A percentile compares a stretch with the other conserved stretches of the same genome.
phyloP scores from a whole-genome alignment of 2,797 vertebrate genomes.

The Miichthys miiuy region DNA sequence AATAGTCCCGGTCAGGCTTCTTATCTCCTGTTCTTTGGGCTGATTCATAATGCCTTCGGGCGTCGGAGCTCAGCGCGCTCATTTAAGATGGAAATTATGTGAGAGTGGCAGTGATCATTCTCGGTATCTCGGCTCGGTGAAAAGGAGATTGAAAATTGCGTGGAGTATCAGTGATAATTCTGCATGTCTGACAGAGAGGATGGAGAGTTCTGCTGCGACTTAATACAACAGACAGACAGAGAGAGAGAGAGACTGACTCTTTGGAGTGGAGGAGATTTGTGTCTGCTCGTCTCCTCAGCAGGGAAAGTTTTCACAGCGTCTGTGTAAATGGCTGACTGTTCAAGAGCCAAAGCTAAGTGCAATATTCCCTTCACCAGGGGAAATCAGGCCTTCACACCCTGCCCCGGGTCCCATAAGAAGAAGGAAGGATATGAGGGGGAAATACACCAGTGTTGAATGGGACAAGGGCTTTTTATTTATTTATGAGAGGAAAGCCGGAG shows the following conservation, averaged over 20 bases:
- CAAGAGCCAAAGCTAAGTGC: conserved; percentile 26
- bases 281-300: conserved; percentile 9
- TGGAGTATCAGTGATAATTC: conserved; percentile 45
- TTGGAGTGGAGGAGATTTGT: conserved; percentile 18
- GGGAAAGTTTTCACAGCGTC: conserved; percentile 31
- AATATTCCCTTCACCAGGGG: conserved; percentile 56
- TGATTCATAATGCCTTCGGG: conserved; percentile 66
- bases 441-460: conserved; percentile 53
- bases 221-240: conserved; percentile 2
- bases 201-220: conserved; percentile 26
- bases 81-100: conserved; percentile 69
- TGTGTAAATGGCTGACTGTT: conserved; percentile 32
- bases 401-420: conserved; percentile 46
- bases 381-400: conserved; percentile 64
- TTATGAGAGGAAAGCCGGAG: conserved; percentile 68
- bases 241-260: not conserved
- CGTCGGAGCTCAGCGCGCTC: conserved; percentile 50
- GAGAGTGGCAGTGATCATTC: conserved; percentile 57
- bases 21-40: conserved; percentile 57
- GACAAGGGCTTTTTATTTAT: conserved; percentile 61
- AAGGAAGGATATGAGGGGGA: conserved; percentile 70
- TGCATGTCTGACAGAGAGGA: conserved; percentile 51
- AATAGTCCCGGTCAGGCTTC: conserved; percentile 72
- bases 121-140: conserved; percentile 36
- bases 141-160: conserved; percentile 49